Conservation (phyloP, 2,888 invertebrate genomes). For the Leucophora obtusa region DNA sequence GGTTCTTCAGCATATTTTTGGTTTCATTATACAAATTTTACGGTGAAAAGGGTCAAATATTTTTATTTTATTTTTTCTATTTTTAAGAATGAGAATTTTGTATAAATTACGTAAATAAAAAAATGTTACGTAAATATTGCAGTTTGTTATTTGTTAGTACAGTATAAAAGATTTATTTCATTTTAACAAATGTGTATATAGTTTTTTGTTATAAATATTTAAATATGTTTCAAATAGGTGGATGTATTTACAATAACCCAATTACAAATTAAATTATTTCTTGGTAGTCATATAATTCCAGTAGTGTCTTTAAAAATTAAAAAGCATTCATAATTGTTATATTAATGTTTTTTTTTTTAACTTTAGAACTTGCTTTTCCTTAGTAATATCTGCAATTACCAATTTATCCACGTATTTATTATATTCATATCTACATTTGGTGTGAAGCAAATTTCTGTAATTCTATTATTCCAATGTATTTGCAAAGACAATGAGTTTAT, state of each 20-base stretch:
- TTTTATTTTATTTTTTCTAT: constrained; percentile 31
- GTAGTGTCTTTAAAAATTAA: too few species aligned
- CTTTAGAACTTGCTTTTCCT: too few species aligned
- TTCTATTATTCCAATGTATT: too few species aligned
- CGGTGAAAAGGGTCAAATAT: constrained; percentile 48
- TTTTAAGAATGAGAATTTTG: constrained; percentile 3
- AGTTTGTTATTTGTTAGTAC: constrained; percentile 4
- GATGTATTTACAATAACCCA: not conserved
- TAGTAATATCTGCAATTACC: too few species aligned
- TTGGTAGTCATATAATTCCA: too few species aligned
- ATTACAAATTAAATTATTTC: too few species aligned
- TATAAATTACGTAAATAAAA: constrained; percentile 41
- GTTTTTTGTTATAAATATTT: constrained; percentile 41
- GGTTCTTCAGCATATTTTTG: constrained; percentile 8
- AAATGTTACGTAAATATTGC: constrained; percentile 36
- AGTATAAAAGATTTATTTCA: constrained; percentile 45
- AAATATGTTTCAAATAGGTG: constrained; percentile 4
- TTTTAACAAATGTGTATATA: constrained; percentile 42
- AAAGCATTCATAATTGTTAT: too few species aligned
- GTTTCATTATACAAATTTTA: constrained; percentile 24
- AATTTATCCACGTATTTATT: too few species aligned
- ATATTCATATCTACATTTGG: too few species aligned
- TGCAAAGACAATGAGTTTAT: too few species aligned
- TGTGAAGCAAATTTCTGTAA: too few species aligned
- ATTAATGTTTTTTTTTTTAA: too few species aligned